Percentiles rank a stretch among this genome's conserved stretches.
Evolutionary conservation across 2,797 vertebrate species (phyloP).

Genomic region (Pipistrellus nathusii): DNA sequence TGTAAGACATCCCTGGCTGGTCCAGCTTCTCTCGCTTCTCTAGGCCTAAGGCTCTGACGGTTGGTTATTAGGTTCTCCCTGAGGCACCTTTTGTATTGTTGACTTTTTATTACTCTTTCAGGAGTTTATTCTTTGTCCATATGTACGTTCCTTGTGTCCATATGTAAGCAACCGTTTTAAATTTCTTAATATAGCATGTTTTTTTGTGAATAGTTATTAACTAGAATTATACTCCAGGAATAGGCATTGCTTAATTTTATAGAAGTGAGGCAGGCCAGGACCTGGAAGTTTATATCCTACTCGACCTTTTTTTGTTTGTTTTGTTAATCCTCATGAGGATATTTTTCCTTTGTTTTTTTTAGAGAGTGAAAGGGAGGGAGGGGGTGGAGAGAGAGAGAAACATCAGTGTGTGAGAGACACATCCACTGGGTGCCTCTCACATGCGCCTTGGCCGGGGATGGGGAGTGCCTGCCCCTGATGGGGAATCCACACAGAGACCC

Average conservation of each 20-base stretch:
- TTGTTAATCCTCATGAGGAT: no score
- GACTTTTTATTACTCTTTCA: slow-evolving; percentile 30
- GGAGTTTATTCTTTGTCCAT: slow-evolving; percentile 33
- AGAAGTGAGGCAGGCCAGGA: background rate
- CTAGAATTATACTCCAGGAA: background rate
- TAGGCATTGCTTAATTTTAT: slow-evolving; percentile 6
- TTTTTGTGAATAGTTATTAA: background rate
- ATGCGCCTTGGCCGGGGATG: no score
- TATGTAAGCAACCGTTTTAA: slow-evolving; percentile 30
- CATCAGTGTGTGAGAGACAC: no score
- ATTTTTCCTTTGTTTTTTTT: no score
- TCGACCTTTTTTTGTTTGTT: background rate
- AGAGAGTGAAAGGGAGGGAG: no score
- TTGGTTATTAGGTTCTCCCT: background rate
- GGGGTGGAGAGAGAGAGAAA: no score
- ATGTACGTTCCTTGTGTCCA: background rate
- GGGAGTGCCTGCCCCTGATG: no score
- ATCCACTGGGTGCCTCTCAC: no score
- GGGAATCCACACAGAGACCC: no score
- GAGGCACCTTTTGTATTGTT: background rate
- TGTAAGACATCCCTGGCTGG: background rate
- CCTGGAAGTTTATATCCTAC: background rate
- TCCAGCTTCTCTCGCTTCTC: background rate
- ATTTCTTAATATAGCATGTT: background rate
- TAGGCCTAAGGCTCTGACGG: background rate